phyloP scores from a whole-genome alignment of 2,888 invertebrate species.

The Andrena camellia region DNA sequence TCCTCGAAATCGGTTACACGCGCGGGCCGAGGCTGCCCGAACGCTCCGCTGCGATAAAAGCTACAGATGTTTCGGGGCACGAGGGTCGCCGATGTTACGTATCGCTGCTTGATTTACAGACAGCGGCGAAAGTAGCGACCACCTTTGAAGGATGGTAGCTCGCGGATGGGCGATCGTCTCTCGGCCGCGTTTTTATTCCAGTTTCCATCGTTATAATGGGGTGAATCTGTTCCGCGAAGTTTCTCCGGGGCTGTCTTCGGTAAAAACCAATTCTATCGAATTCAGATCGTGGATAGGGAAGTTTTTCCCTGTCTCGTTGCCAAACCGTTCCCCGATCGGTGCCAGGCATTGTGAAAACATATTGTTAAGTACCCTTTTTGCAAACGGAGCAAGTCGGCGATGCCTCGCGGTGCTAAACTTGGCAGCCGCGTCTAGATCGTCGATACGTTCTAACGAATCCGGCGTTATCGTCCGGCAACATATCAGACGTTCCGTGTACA shows the following conservation, averaged over 20 bases:
- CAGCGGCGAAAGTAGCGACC: slow-evolving; percentile 11
- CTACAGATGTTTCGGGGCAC: slow-evolving; percentile 27
- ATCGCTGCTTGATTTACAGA: slow-evolving; percentile 21
- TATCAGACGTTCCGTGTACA: neutral
- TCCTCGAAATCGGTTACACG: slow-evolving; percentile 47
- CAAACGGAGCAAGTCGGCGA: slow-evolving; percentile 16
- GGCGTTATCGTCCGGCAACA: slow-evolving; percentile 20
- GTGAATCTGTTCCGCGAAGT: neutral
- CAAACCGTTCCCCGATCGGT: slow-evolving; percentile 32
- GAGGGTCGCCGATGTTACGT: slow-evolving; percentile 11
- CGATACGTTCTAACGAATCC: slow-evolving; percentile 27
- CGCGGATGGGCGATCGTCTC: neutral
- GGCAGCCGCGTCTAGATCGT: slow-evolving; percentile 42
- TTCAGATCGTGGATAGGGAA: slow-evolving; percentile 14
- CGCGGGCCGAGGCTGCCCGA: slow-evolving; percentile 14
- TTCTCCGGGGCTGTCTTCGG: neutral
- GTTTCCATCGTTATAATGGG: neutral
- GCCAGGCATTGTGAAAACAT: slow-evolving; percentile 43
- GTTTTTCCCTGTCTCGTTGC: slow-evolving; percentile 11
- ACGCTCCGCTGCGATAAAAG: slow-evolving; percentile 29
- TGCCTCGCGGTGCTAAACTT: slow-evolving; percentile 46
- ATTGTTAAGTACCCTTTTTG: slow-evolving; percentile 51
- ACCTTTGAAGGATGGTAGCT: neutral
- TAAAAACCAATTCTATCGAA: slow-evolving; percentile 26
- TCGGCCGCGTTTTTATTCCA: neutral